Evolutionary conservation across 2,888 invertebrate species (phyloP).

Genomic region (Eristalinus sepulchralis): DNA sequence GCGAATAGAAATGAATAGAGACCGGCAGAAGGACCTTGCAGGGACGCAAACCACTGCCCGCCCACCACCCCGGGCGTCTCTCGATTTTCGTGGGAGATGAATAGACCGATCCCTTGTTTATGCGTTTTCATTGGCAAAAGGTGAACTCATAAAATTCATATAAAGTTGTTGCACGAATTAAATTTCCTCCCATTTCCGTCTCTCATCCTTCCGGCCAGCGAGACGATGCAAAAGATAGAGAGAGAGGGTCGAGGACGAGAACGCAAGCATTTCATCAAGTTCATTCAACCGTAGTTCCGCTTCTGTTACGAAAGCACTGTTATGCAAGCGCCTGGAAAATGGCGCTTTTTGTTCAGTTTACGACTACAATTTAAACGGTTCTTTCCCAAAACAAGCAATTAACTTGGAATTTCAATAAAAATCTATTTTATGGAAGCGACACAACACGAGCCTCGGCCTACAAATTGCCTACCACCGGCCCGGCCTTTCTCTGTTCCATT

Average conservation of each 20-base stretch:
- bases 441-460: background rate
- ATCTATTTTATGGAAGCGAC: slow-evolving; percentile 38
- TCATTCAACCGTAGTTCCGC: slow-evolving; percentile 43
- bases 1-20: slow-evolving; percentile 42
- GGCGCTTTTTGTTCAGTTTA: slow-evolving; percentile 30
- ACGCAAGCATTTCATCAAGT: slow-evolving; percentile 40
- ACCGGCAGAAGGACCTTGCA: background rate
- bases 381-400: slow-evolving; percentile 33
- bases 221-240: background rate
- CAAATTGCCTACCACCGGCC: background rate
- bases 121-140: slow-evolving; percentile 47
- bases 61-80: background rate
- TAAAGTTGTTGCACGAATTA: slow-evolving; percentile 53
- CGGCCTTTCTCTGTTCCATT: background rate
- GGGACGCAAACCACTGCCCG: too few species aligned
- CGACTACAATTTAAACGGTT: slow-evolving; percentile 49
- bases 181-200: slow-evolving; percentile 8
- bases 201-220: background rate
- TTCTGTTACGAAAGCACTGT: background rate
- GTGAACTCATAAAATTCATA: slow-evolving; percentile 54
- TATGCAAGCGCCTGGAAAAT: slow-evolving; percentile 27
- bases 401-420: slow-evolving; percentile 51
- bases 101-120: slow-evolving; percentile 36
- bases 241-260: background rate
- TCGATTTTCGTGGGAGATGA: background rate